These are phyloP conservation scores for Sinhomidia bicolor DNA, from an alignment of 2,888 invertebrate species.

Conservation along the genomic window DNA sequence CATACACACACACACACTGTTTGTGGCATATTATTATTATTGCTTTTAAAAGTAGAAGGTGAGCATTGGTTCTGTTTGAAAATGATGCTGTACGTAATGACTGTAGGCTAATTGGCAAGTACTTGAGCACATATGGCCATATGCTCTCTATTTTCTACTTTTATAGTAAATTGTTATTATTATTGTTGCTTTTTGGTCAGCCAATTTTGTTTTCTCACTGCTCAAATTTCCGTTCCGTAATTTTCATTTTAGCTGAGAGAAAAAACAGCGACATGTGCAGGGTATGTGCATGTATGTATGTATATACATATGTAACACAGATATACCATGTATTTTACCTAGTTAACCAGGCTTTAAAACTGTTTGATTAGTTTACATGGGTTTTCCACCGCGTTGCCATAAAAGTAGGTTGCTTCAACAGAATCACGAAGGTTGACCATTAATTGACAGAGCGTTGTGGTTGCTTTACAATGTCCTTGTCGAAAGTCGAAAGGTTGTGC, in stretches of 20 bases:
- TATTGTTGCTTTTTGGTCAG: neutral
- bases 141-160: no score
- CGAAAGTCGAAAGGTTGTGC: neutral
- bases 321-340: no score
- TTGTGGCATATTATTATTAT: neutral
- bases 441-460: neutral
- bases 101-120: neutral
- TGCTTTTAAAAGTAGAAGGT: neutral
- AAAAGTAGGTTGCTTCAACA: no score
- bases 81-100: neutral
- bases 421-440: no score
- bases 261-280: no score
- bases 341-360: no score
- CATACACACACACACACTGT: no score
- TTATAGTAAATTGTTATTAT: neutral
- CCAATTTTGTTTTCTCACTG: neutral
- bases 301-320: no score
- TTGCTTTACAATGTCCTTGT: neutral
- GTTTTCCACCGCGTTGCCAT: no score
- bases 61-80: neutral
- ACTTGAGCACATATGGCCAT: no score
- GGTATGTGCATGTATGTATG: no score
- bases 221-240: neutral
- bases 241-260: neutral
- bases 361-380: no score